A percentile compares a stretch with the other conserved stretches of the same genome.
Evolutionary conservation across 2,797 vertebrate genomes (phyloP).

Genomic region (Monodelphis domestica): DNA sequence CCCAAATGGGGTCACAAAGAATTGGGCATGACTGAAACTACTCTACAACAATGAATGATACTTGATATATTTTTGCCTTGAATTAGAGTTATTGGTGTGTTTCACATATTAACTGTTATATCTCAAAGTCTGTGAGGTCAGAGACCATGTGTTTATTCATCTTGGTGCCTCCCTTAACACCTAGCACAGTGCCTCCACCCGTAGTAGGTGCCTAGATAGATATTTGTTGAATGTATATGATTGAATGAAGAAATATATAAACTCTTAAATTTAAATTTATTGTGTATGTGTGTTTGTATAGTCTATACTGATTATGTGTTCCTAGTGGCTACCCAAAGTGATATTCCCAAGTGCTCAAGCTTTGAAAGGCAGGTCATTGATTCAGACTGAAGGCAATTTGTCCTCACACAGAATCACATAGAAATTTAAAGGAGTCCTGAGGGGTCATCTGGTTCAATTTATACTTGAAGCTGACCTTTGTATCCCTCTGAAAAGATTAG

Average conservation of each 20-base stretch:
- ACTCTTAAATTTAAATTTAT: conserved; percentile 19
- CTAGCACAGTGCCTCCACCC: not conserved
- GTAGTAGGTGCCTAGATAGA: not conserved
- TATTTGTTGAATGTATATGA: not conserved
- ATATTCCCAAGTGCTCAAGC: conserved; percentile 43
- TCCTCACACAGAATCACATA: conserved; percentile 17
- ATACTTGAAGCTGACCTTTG: not conserved
- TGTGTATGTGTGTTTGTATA: not conserved
- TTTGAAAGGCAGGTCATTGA: conserved; percentile 46
- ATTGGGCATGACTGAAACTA: too few species aligned
- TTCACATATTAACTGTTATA: not conserved
- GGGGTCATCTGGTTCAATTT: not conserved
- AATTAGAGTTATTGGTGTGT: not conserved
- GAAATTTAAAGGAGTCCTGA: not conserved
- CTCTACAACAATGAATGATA: too few species aligned
- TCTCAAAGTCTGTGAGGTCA: not conserved
- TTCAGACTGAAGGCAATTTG: conserved; percentile 17
- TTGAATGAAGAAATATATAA: not conserved
- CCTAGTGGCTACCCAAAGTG: not conserved
- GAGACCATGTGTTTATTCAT: not conserved
- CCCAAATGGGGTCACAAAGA: too few species aligned
- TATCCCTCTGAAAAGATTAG: not conserved
- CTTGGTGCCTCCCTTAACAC: not conserved
- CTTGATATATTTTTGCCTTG: not conserved
- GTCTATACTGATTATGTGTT: conserved; percentile 3